phyloP scores from a whole-genome alignment of 2,797 vertebrate genomes.

The Remorina albescens region DNA sequence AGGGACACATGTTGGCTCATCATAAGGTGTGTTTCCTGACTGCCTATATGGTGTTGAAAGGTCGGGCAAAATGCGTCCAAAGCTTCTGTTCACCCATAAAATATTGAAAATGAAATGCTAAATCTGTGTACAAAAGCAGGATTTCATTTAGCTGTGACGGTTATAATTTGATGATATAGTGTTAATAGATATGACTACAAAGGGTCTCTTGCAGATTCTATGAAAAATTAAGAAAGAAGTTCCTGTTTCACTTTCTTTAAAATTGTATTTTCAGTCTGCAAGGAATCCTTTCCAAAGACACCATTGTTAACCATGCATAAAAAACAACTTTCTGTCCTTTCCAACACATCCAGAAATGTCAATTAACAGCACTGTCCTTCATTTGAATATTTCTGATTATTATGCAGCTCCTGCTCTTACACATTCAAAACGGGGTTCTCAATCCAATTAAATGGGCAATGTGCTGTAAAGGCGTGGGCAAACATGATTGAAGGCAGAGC shows the following conservation, averaged over 20 bases:
- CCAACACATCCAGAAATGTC: constrained; percentile 73
- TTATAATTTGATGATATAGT: constrained; percentile 18
- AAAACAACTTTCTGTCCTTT: constrained; percentile 58
- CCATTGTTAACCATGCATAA: constrained; percentile 51
- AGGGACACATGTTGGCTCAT: constrained; percentile 6
- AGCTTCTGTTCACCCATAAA: neutral
- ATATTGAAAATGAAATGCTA: neutral
- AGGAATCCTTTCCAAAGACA: constrained; percentile 40
- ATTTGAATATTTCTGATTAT: constrained; percentile 85
- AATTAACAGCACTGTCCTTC: constrained; percentile 78
- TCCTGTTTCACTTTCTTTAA: constrained; percentile 24
- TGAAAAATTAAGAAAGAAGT: constrained; percentile 41
- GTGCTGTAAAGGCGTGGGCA: constrained; percentile 84
- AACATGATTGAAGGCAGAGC: constrained; percentile 84
- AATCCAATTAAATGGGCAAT: constrained; percentile 85
- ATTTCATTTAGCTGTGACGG: constrained; percentile 24
- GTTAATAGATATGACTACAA: constrained; percentile 10
- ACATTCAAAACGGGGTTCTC: constrained; percentile 82
- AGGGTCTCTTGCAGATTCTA: constrained; percentile 16
- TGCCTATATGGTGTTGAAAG: constrained; percentile 1
- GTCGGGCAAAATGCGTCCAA: neutral
- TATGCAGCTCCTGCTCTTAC: constrained; percentile 78
- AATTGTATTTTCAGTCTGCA: constrained; percentile 11
- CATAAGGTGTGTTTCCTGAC: constrained; percentile 4
- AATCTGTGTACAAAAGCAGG: constrained; percentile 6